phyloP scores from a whole-genome alignment of 1,140 invertebrate species.

The Aradophagus sp. region DNA sequence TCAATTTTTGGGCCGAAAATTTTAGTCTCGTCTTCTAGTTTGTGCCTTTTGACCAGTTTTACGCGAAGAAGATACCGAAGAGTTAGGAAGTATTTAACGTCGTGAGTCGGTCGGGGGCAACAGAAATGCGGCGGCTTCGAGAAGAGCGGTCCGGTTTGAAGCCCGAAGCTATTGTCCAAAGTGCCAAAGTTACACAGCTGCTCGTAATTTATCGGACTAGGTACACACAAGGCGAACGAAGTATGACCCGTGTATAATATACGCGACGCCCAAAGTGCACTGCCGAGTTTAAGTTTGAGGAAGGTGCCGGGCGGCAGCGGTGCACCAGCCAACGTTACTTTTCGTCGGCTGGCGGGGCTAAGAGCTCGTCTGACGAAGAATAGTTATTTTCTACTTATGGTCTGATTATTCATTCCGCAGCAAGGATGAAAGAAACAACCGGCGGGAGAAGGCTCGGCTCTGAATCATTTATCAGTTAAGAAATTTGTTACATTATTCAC shows the following conservation, averaged over 20 bases:
- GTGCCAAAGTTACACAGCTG: constrained; percentile 56
- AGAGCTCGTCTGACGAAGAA: constrained; percentile 39
- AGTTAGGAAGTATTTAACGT: constrained; percentile 21
- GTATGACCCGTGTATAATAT: constrained; percentile 48
- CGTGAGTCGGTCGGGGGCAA: constrained; percentile 29
- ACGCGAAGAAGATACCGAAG: constrained; percentile 32
- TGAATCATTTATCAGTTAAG: constrained; percentile 38
- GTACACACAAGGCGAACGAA: constrained; percentile 36
- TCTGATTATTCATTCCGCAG: constrained; percentile 42
- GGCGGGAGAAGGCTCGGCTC: no score
- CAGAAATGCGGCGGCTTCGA: constrained; percentile 52
- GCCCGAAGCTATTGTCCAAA: constrained; percentile 55
- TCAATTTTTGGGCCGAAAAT: no score
- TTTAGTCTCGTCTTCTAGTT: no score
- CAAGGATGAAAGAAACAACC: constrained; percentile 31
- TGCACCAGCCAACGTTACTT: constrained; percentile 32
- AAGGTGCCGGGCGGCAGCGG: constrained; percentile 12
- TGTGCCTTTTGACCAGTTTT: no score
- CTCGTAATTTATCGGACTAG: constrained; percentile 40
- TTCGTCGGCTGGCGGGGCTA: constrained; percentile 28
- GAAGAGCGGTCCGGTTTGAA: constrained; percentile 27
- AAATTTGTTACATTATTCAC: constrained; percentile 46
- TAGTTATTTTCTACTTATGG: constrained; percentile 50
- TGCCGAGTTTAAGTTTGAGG: constrained; percentile 48
- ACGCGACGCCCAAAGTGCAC: constrained; percentile 39